Conservation (phyloP, 2,888 invertebrate species). For the Habroteleia sp. region DNA sequence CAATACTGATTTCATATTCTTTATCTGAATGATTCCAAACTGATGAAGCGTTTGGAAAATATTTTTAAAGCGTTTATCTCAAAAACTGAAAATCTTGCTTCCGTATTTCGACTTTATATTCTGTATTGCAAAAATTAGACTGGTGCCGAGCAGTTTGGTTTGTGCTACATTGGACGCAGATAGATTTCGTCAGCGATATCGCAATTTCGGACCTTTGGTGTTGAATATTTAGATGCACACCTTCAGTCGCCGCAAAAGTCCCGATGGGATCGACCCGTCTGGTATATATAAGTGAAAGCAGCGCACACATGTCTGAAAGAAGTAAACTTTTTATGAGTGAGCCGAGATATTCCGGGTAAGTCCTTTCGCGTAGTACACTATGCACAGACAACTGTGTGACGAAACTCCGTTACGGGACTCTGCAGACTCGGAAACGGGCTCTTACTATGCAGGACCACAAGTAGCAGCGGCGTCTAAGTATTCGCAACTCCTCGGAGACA, state of each 20-base stretch:
- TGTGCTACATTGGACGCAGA: conserved; percentile 1
- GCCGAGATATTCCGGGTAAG: conserved; percentile 68
- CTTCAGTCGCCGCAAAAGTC: conserved; percentile 53
- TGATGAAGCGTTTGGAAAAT: too few species aligned
- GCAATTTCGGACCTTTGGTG: conserved; percentile 37
- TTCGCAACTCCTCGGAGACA: conserved; percentile 16
- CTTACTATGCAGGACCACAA: conserved; percentile 69
- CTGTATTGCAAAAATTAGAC: conserved; percentile 7
- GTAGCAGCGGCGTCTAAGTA: conserved; percentile 30
- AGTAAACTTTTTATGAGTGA: conserved; percentile 77
- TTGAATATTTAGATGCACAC: conserved; percentile 55
- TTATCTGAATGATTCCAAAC: too few species aligned
- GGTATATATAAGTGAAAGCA: conserved; percentile 50
- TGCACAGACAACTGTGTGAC: conserved; percentile 79
- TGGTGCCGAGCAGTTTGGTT: not conserved
- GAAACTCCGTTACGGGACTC: conserved; percentile 76
- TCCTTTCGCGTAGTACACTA: conserved; percentile 69
- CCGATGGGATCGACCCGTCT: conserved; percentile 45
- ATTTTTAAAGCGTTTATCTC: too few species aligned
- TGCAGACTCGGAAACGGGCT: conserved; percentile 63
- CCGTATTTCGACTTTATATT: not conserved
- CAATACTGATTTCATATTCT: too few species aligned
- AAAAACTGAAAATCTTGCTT: not conserved
- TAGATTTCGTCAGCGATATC: conserved; percentile 41
- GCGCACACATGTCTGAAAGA: conserved; percentile 47